phyloP scores from a whole-genome alignment of 2,797 vertebrate species.

The Liparis tanakae region DNA sequence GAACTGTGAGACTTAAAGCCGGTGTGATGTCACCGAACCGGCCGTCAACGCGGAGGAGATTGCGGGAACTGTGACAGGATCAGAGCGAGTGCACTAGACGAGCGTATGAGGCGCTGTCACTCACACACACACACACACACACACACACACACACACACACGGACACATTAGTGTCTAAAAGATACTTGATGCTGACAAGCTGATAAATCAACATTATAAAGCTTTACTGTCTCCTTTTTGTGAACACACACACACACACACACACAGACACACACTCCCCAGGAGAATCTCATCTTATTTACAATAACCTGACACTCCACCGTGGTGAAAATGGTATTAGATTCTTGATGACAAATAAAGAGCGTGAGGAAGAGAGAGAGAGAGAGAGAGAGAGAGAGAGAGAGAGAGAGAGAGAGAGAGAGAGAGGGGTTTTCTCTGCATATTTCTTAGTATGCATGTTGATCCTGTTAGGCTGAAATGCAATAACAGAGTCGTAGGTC shows the following conservation, averaged over 20 bases:
- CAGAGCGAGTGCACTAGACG: constrained; percentile 56
- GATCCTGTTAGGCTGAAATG: constrained; percentile 84
- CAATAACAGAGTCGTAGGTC: constrained; percentile 83
- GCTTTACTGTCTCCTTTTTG: constrained; percentile 55
- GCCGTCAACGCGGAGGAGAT: constrained; percentile 46
- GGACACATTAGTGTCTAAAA: constrained; percentile 66
- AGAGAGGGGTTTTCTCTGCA: constrained; percentile 70
- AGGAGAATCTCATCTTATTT: constrained; percentile 82
- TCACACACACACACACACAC: constrained; percentile 57
- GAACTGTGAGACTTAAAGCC: constrained; percentile 75
- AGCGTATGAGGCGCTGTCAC: constrained; percentile 65
- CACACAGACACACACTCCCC: constrained; percentile 29
- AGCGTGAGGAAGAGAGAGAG: constrained; percentile 69
- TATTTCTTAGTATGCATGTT: constrained; percentile 82
- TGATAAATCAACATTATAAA: constrained; percentile 85
- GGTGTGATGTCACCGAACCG: constrained; percentile 76
- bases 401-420: constrained; percentile 71
- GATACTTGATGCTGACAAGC: constrained; percentile 80
- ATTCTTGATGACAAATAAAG: constrained; percentile 85
- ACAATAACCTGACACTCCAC: constrained; percentile 81
- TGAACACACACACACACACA: constrained; percentile 32
- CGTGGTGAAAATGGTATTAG: constrained; percentile 79
- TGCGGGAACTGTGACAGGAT: constrained; percentile 63
- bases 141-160: constrained; percentile 45
- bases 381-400: constrained; percentile 68